These are phyloP conservation scores for Notodonta ziczac DNA, from an alignment of 2,888 invertebrate species.

Conservation along the genomic window DNA sequence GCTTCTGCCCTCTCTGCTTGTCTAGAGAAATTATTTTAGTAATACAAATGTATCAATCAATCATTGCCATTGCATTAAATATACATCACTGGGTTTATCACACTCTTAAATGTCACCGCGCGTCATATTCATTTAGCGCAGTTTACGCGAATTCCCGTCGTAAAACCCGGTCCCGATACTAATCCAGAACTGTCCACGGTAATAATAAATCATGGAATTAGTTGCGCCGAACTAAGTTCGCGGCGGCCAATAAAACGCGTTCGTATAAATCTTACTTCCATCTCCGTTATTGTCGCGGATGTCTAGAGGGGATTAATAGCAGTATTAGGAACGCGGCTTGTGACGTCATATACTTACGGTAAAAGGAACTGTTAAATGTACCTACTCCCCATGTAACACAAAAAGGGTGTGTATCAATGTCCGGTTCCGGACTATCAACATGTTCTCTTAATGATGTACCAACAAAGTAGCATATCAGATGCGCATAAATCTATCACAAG, in stretches of 20 bases:
- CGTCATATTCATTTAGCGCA: constrained; percentile 17
- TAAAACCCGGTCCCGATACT: constrained; percentile 40
- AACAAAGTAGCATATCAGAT: background rate
- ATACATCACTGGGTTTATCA: too few relatives aligned
- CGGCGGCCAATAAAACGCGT: constrained; percentile 5
- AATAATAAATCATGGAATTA: constrained; percentile 37
- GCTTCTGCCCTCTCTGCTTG: too few relatives aligned
- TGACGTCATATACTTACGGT: background rate
- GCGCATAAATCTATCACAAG: background rate
- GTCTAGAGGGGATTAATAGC: background rate
- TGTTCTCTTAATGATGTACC: background rate
- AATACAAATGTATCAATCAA: too few relatives aligned
- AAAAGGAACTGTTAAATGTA: too few relatives aligned
- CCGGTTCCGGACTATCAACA: background rate
- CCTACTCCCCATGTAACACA: too few relatives aligned
- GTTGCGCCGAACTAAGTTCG: constrained; percentile 17
- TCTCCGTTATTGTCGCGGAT: background rate
- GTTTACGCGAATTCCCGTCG: constrained; percentile 28
- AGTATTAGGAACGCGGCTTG: background rate
- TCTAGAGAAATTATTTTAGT: too few relatives aligned
- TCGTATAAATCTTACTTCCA: constrained; percentile 16
- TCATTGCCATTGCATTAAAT: too few relatives aligned
- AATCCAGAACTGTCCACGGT: constrained; percentile 37
- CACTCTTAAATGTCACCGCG: constrained; percentile 14
- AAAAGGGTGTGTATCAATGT: background rate